Base-by-base conservation (phyloP, 2,797 vertebrate species). In the Channallabes apus region DNA sequence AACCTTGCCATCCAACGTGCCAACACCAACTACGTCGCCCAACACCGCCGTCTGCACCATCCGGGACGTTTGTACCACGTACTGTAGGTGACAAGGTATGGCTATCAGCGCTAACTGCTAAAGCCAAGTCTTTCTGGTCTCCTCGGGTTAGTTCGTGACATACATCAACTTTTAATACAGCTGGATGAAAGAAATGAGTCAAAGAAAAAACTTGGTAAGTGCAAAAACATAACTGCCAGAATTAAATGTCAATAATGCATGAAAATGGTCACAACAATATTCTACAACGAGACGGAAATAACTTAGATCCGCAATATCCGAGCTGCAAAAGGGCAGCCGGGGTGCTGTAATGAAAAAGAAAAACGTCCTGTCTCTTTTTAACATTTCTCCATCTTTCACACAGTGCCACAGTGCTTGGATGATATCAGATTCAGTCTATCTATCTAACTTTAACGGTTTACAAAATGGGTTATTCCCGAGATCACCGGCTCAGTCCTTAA, bases 351-450 rank as follows among this genome's bases (percentile, higher is more conserved):
- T 79, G 15, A 62, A 62, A 41, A 62, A 35, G 22, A 78, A 38
- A 78, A 79, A 62, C 38, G 12, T 7, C 24, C 4, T 41, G 32
- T 61, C 54, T 61, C 22, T 62, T 22, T 62, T 41, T 8, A 41
- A 62, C 58, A 79, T 41, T 79, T n/a, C 76, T 78, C 24, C 56
- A 78, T 78, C 24, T 78, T 61, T 61, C 32, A 61, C 75, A 77
- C 32, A 78, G 58, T n/a, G 29, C 29, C 29, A 78, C 20, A 61
- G 29, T 61, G 11, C n/a, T 32, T 79, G 35, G 6, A 62, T 17
- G 32, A 62, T n/a, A 62, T 17, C 32, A 46, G 46, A 46, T 9
- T 11, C 46, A 62, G 58, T 62, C 35, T 62, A 62, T 61, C 58
- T 14, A 8, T 6, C 17, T 62, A n/a, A 41, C 32, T 15, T 38